Conservation (phyloP, 2,888 invertebrate genomes). For the Ecliptopera silaceata region DNA sequence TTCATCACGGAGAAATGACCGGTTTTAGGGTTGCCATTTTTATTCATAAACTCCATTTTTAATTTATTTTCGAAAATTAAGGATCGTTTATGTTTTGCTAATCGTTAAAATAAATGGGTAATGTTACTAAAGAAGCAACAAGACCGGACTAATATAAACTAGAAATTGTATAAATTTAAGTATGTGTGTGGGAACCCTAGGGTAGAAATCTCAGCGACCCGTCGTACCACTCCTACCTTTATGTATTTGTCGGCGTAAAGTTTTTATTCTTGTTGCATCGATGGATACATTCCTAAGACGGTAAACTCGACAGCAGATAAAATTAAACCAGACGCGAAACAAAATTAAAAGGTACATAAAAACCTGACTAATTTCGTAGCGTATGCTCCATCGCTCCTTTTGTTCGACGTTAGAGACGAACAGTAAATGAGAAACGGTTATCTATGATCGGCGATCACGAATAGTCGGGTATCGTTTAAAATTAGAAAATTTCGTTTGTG, state of each 20-base stretch:
- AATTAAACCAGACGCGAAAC: conserved; percentile 83
- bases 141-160: conserved; percentile 16
- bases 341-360: conserved; percentile 81
- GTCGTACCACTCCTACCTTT: conserved; percentile 77
- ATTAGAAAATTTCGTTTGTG: conserved; percentile 8
- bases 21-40: conserved; percentile 42
- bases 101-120: neutral
- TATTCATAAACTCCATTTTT: neutral
- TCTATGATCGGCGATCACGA: conserved; percentile 42
- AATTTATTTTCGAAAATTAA: too few relatives aligned
- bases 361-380: conserved; percentile 79
- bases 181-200: conserved; percentile 46
- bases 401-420: conserved; percentile 34
- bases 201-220: conserved; percentile 74
- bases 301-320: conserved; percentile 82
- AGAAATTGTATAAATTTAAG: conserved; percentile 5
- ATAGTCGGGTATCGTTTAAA: conserved; percentile 9
- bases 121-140: neutral
- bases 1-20: conserved; percentile 68
- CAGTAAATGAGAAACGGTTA: conserved; percentile 38
- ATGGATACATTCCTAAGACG: conserved; percentile 81
- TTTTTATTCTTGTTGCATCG: conserved; percentile 78
- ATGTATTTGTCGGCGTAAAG: conserved; percentile 78
- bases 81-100: too few relatives aligned
- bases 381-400: conserved; percentile 64